These are phyloP conservation scores for Taenaris catops DNA, from an alignment of 2,888 invertebrate species.

Conservation along the genomic window DNA sequence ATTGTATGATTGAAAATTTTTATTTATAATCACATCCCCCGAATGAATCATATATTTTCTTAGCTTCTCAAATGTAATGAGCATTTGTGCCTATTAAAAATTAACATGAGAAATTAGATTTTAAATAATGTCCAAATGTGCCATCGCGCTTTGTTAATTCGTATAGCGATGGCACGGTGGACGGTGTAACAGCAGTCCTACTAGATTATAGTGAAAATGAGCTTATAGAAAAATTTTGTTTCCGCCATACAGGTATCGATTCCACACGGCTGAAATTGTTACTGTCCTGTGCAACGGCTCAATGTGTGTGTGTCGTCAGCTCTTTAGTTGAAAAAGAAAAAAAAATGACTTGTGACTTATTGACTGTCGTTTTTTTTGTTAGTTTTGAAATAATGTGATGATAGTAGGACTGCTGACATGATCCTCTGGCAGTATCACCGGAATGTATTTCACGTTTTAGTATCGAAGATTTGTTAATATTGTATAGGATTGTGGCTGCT, in stretches of 20 bases:
- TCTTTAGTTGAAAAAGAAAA: constrained; percentile 26
- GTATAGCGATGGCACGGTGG: constrained; percentile 45
- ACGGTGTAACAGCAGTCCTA: constrained; percentile 52
- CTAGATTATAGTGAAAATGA: constrained; percentile 27
- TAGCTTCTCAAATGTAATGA: constrained; percentile 59
- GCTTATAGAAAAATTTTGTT: constrained; percentile 25
- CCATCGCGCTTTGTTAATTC: constrained; percentile 55
- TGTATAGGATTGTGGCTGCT: constrained; percentile 31
- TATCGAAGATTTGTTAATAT: constrained; percentile 27
- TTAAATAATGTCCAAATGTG: constrained; percentile 39
- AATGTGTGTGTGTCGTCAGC: constrained; percentile 30
- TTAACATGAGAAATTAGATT: constrained; percentile 49
- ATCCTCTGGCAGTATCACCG: constrained; percentile 38
- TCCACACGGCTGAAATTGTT: too few relatives aligned
- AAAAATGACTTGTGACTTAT: constrained; percentile 44
- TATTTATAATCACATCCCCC: constrained; percentile 47
- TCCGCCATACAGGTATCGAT: constrained; percentile 44
- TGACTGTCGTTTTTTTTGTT: constrained; percentile 58
- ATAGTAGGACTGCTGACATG: constrained; percentile 60
- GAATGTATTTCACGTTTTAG: constrained; percentile 25
- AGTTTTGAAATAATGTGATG: constrained; percentile 53
- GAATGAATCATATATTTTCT: constrained; percentile 57
- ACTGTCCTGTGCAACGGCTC: constrained; percentile 22
- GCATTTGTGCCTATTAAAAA: constrained; percentile 63
- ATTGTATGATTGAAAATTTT: constrained; percentile 50